Evolutionary conservation across 2,888 invertebrate species (phyloP).

Genomic region (Lissocephala sabroskyi): DNA sequence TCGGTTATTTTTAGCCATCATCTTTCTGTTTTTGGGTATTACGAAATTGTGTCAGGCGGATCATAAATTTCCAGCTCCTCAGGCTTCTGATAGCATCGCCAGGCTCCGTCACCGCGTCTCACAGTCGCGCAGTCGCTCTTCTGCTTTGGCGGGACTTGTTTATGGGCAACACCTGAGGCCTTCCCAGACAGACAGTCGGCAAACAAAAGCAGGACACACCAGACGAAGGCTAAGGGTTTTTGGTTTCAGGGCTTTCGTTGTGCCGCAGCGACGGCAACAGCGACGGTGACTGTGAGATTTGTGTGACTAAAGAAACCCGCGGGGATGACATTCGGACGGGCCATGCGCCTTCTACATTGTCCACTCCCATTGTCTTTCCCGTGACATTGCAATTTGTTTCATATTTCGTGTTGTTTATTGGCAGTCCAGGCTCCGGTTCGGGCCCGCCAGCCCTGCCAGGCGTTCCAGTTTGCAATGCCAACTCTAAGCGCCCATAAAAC

Average conservation of each 20-base stretch:
- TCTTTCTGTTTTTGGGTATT: conserved; percentile 41
- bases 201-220: conserved; percentile 1
- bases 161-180: conserved; percentile 19
- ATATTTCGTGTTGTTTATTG: conserved; percentile 15
- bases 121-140: too few relatives aligned
- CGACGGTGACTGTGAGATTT: background rate
- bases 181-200: conserved; percentile 7
- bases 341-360: too few relatives aligned
- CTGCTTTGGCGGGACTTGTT: too few relatives aligned
- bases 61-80: conserved; percentile 56
- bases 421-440: conserved; percentile 25
- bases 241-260: too few relatives aligned
- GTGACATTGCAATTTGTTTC: conserved; percentile 24
- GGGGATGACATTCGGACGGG: too few relatives aligned
- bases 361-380: too few relatives aligned
- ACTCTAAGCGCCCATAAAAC: conserved; percentile 30
- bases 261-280: background rate
- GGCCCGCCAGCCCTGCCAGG: conserved; percentile 27
- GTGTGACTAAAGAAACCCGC: too few relatives aligned
- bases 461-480: conserved; percentile 20
- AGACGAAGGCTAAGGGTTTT: too few relatives aligned
- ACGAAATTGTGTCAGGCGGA: conserved; percentile 59
- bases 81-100: conserved; percentile 35
- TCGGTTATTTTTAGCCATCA: conserved; percentile 32
- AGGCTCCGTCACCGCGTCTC: too few relatives aligned